phyloP scores from a whole-genome alignment of 2,113 vertebrate species.

The Bos indicus region DNA sequence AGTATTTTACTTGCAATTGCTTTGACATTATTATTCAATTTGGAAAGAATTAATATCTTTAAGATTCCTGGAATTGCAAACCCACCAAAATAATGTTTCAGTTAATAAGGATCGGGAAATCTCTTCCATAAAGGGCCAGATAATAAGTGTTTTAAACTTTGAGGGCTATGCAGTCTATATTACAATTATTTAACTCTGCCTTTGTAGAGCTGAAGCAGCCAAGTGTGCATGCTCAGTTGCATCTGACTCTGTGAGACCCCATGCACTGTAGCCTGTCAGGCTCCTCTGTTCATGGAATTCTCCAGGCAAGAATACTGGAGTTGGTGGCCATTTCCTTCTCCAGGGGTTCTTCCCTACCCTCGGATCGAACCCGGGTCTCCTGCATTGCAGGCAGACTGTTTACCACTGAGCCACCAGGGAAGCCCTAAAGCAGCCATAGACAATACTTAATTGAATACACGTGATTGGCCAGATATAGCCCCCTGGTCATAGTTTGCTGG shows the following conservation, averaged over 20 bases:
- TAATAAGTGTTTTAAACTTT: neutral
- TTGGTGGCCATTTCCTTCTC: neutral
- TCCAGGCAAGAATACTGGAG: neutral
- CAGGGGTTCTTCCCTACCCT: neutral
- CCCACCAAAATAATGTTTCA: neutral
- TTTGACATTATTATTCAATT: neutral
- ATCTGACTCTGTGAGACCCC: neutral
- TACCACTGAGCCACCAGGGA: neutral
- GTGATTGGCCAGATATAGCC: neutral
- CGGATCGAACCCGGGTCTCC: accelerated
- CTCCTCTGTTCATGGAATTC: neutral
- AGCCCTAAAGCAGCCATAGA: neutral
- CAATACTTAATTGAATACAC: neutral
- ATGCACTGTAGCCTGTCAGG: neutral
- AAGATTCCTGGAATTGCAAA: neutral
- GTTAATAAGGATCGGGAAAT: neutral
- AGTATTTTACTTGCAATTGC: neutral
- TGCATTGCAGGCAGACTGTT: neutral
- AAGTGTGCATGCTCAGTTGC: neutral
- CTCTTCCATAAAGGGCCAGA: neutral
- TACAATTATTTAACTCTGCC: neutral
- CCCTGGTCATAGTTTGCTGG: neutral
- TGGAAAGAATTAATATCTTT: neutral
- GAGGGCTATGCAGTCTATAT: neutral
- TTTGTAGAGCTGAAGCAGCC: neutral